Conservation (phyloP, 2,888 invertebrate species). For the Tachina grossa region DNA sequence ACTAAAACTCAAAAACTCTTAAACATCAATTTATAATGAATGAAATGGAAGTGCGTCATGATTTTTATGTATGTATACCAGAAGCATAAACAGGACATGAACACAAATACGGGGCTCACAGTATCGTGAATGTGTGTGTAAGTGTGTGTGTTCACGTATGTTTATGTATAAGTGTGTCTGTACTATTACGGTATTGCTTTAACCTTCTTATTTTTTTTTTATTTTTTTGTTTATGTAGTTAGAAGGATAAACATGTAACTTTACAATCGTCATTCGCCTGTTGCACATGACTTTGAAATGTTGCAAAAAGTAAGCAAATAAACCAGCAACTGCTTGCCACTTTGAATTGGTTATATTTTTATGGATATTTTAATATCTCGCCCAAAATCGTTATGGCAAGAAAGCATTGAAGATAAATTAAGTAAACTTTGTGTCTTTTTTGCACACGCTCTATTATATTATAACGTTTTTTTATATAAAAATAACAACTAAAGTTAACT, state of each 20-base stretch:
- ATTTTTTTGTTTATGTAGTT: neutral
- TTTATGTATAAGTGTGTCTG: conserved; percentile 33
- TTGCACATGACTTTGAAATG: conserved; percentile 48
- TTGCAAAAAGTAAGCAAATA: neutral
- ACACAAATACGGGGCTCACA: neutral
- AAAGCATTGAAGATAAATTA: no score
- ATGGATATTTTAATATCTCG: no score
- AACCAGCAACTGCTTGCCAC: neutral
- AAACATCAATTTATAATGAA: conserved; percentile 54
- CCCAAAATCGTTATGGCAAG: no score
- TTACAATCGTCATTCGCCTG: conserved; percentile 61
- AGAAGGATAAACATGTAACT: conserved; percentile 35
- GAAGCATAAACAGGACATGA: neutral
- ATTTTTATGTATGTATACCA: conserved; percentile 4
- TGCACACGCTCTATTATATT: no score
- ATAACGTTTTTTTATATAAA: no score
- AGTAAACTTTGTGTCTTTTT: no score
- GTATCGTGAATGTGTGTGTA: neutral
- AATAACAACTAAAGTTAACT: no score
- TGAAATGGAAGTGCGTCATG: conserved; percentile 61
- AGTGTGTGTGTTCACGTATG: neutral
- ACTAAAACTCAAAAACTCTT: neutral
- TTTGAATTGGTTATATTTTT: neutral
- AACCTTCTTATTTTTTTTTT: conserved; percentile 28
- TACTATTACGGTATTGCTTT: neutral